Evolutionary conservation across 2,888 invertebrate species (phyloP).

Genomic region (Pyrrhosoma nymphula): DNA sequence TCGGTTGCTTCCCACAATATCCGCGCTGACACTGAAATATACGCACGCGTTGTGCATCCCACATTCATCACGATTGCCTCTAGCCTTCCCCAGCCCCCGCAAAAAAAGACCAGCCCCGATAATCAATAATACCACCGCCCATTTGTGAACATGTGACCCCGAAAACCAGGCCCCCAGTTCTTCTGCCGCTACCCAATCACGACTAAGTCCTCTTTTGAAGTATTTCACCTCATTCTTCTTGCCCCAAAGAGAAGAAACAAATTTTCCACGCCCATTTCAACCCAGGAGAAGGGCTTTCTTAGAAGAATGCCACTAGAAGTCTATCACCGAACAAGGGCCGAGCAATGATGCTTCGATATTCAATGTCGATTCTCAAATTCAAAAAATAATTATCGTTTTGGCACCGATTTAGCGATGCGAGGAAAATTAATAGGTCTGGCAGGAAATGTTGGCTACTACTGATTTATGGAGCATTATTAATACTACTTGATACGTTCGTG

Average conservation of each 20-base stretch:
- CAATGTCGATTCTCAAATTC: too few relatives aligned
- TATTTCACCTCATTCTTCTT: background rate
- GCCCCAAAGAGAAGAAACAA: background rate
- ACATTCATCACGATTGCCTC: background rate
- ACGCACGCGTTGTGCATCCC: background rate
- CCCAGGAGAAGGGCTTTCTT: background rate
- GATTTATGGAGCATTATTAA: too few relatives aligned
- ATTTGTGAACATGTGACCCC: background rate
- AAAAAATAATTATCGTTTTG: too few relatives aligned
- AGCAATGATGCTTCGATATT: too few relatives aligned
- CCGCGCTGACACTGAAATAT: background rate
- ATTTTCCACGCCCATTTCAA: background rate
- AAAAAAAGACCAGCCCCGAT: background rate
- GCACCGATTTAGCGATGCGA: too few relatives aligned
- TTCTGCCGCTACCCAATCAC: background rate
- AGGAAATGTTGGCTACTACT: too few relatives aligned
- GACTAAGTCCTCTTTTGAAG: background rate
- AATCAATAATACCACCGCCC: background rate
- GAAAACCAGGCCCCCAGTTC: background rate
- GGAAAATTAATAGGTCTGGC: too few relatives aligned
- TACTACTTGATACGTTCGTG: too few relatives aligned
- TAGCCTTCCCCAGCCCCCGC: background rate
- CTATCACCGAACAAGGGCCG: background rate
- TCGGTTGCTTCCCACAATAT: background rate
- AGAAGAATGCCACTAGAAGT: background rate